phyloP scores from a whole-genome alignment of 2,113 vertebrate genomes.

The Daubentonia madagascariensis region DNA sequence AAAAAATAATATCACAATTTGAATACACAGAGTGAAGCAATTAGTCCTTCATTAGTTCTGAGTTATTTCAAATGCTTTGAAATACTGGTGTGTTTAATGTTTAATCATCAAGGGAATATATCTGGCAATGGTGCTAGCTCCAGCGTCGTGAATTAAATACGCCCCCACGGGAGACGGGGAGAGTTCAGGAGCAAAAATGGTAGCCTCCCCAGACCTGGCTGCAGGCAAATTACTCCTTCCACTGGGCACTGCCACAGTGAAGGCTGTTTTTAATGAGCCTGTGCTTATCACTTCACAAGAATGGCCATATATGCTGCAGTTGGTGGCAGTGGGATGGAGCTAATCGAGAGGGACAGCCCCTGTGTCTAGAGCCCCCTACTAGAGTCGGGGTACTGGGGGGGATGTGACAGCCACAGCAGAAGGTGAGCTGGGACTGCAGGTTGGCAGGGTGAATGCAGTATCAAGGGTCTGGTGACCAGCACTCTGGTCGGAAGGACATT shows the following conservation, averaged over 20 bases:
- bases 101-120: conserved; percentile 82
- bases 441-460: background rate
- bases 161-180: conserved; percentile 3
- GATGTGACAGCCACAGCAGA: background rate
- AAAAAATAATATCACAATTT: conserved; percentile 80
- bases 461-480: background rate
- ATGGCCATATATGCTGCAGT: background rate
- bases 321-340: background rate
- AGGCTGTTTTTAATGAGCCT: background rate
- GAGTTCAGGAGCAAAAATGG: conserved; percentile 49
- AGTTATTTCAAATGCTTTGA: conserved; percentile 83
- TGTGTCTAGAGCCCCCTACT: background rate
- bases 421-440: background rate
- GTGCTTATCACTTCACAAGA: background rate
- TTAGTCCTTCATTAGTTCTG: conserved; percentile 84
- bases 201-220: background rate
- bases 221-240: background rate
- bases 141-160: conserved; percentile 67
- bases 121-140: conserved; percentile 74
- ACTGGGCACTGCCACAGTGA: background rate
- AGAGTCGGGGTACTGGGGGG: background rate
- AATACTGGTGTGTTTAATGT: conserved; percentile 82
- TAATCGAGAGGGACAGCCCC: background rate
- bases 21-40: conserved; percentile 82
- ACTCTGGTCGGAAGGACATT: background rate